Conservation (phyloP, 2,888 invertebrate species). For the Melinopterus prodromus region DNA sequence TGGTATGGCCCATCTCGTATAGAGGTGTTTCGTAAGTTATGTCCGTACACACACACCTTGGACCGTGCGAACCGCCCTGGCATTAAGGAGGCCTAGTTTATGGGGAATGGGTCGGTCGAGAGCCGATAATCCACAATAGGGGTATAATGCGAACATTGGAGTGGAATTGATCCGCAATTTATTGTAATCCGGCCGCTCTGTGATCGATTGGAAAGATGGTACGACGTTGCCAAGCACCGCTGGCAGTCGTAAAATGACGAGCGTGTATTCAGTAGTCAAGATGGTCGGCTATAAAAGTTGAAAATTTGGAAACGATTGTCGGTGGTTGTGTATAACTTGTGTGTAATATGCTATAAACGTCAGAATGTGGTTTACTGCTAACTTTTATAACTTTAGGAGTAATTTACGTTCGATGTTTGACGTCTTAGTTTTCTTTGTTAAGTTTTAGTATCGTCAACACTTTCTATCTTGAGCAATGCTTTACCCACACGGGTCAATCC, state of each 20-base stretch:
- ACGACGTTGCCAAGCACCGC: neutral
- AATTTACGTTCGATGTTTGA: neutral
- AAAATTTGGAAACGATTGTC: neutral
- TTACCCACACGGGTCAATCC: neutral
- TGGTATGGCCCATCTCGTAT: neutral
- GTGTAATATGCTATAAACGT: neutral
- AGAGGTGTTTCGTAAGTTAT: conserved; percentile 23
- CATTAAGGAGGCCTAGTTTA: conserved; percentile 40
- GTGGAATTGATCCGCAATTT: conserved; percentile 26
- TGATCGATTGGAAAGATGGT: conserved; percentile 19
- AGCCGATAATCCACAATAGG: conserved; percentile 30
- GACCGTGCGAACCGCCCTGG: conserved; percentile 49
- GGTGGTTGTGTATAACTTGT: neutral
- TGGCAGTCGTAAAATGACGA: neutral
- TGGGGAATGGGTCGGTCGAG: conserved; percentile 34
- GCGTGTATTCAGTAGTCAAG: neutral
- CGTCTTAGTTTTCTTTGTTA: neutral
- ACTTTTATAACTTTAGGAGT: neutral
- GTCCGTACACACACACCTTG: conserved; percentile 42
- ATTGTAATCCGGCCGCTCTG: neutral
- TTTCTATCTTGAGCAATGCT: neutral
- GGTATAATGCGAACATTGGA: conserved; percentile 27
- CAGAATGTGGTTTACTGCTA: neutral
- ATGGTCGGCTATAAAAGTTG: neutral
- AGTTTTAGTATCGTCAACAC: neutral